These are phyloP conservation scores for Mastigias papua DNA, from an alignment of 30 jellyfish, hydroid and myxozoan species.

Conservation along the genomic window DNA sequence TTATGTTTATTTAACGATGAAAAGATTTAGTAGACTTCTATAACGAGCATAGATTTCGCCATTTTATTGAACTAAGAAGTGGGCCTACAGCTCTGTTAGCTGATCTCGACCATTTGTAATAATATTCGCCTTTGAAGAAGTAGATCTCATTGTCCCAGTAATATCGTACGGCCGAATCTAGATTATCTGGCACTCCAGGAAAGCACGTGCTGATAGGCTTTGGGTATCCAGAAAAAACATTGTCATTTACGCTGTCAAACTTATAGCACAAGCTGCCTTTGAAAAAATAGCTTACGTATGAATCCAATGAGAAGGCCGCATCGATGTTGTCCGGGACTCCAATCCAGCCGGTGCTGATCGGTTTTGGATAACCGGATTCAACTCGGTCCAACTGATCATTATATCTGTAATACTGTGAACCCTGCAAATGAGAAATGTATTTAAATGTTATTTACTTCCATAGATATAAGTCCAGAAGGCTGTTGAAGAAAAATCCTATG, in stretches of 20 bases:
- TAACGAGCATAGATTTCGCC: constrained; percentile 83
- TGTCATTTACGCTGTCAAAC: constrained; percentile 54
- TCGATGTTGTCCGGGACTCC: constrained; percentile 89
- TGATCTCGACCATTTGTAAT: constrained; percentile 48
- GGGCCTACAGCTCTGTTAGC: constrained; percentile 70
- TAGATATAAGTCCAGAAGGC: not conserved
- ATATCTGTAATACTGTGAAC: constrained; percentile 70
- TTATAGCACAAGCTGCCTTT: constrained; percentile 71
- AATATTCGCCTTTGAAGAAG: constrained; percentile 76
- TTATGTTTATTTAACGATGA: not conserved
- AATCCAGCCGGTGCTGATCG: constrained; percentile 78
- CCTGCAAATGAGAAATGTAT: constrained; percentile 50
- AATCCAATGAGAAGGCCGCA: constrained; percentile 85
- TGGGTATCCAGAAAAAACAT: constrained; percentile 78
- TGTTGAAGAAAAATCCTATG: too few relatives aligned
- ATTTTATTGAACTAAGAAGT: constrained; percentile 8
- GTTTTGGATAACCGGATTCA: constrained; percentile 72
- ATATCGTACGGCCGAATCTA: constrained; percentile 80
- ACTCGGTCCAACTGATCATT: constrained; percentile 73
- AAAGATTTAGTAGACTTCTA: not conserved
- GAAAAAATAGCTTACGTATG: constrained; percentile 73
- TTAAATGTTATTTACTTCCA: not conserved
- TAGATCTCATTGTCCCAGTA: constrained; percentile 76
- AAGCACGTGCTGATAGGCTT: constrained; percentile 59
- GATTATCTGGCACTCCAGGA: constrained; percentile 81